Evolutionary conservation across 1,140 invertebrate genomes (phyloP), one percentile per base, ranked within the genome.

Genomic region (Sarcophaga peregrina): DNA sequence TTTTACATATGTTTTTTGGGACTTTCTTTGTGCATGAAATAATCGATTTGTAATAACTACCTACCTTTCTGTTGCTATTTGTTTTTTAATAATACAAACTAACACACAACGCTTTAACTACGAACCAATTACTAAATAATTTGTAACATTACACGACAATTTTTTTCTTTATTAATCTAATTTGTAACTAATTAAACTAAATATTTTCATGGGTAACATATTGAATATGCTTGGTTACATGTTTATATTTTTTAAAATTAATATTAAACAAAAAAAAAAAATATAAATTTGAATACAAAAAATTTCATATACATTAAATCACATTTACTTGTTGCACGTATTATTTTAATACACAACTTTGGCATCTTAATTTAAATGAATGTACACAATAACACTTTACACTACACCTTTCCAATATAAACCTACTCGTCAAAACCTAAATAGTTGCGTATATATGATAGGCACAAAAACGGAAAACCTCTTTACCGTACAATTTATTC

Each of bases 401-500:
- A 58, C 15, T 4, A 13, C 54, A 15, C 54, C 54, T 3, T 58
- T n/a, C 11, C 62, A 20, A n/a, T 7, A 68, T 20, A 76, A 6
- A 76, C 9, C 46, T 47, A 25, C 3, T 50, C 75, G 20, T 17
- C 20, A 45, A 76, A 76, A 78, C 47, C 17, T 20, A 76, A 76
- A 37, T 68, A 81, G 80, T 81, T 81, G 62, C 80, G 80, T 25
- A 81, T 20, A n/a, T 73, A 25, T 82, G 46, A 20, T 15, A 74
- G 13, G 58, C 48, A 82, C 68, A 72, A 82, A 50, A 82, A 75
- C 72, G 82, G 82, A 75, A 82, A 46, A 82, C 74, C 50, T 78
- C 13, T 76, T 82, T 76, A 82, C 52, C 72, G 37, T 50, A 82
- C 73, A 54, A 75, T 54, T 58, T 82, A 82, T 82, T 76, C 83